Evolutionary conservation across 1,140 invertebrate species (phyloP), one percentile per base, ranked within the genome.

Genomic region (Anthonomus grandis): DNA sequence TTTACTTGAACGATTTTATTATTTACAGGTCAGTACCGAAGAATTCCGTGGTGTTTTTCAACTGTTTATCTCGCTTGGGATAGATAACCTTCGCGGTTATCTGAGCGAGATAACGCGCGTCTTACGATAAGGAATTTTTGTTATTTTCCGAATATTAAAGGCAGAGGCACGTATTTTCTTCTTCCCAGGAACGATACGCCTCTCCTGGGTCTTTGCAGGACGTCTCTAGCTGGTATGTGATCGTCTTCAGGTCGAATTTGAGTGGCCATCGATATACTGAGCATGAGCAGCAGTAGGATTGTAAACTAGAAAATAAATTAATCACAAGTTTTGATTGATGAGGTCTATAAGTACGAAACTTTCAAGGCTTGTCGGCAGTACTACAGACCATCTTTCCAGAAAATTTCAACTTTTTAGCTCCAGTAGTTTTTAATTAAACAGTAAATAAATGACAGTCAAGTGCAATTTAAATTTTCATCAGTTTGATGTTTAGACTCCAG

Each of bases 171-270:
- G 19, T 36, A 49, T 37, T 37, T 49, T 37, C 47, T 27, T 9
- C 47, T 27, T 37, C 47, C 47, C 37, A 49, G 22, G 13, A 49
- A 49, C 37, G 47, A 49, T 18, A 36, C 18, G 8, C 13, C 47
- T 37, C 47, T 45, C n/a, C n/a, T n/a, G n/a, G n/a, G n/a, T n/a
- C n/a, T n/a, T 34, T 34, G 4, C 15, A 34, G 15, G 15, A 34
- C 15, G 15, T 34, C 15, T 34, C 31, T 10, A n/a, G n/a, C 27
- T 31, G 27, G 6, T 31, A 8, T 31, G 6, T 31, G 12, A 4
- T 13, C 31, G 31, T 13, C 31, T 10, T 34, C 15, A 34, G 15
- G 15, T 2, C 15, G 12, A 34, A 10, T 10, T 34, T 13, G 15
- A 10, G 15, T 34, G 10, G 2, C 4, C 31, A n/a, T n/a, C n/a